These are phyloP conservation scores for Sycophaga agraensis DNA, from an alignment of 1,140 invertebrate species.

Conservation along the genomic window DNA sequence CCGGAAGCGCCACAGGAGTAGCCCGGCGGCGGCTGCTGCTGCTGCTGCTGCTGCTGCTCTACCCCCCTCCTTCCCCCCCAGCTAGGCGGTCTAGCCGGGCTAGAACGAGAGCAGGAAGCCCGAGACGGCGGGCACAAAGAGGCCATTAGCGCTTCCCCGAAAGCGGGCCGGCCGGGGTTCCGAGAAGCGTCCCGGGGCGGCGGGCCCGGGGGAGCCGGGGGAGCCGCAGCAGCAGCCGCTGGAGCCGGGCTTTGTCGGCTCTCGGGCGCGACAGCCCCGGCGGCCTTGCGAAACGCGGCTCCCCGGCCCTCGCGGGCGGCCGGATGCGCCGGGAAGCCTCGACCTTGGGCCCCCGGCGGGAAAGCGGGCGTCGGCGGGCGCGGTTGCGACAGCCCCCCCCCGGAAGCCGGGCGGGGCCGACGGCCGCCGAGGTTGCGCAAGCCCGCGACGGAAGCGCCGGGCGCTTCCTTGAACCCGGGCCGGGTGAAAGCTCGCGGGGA, in stretches of 20 bases:
- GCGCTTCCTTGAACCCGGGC: conserved; percentile 42
- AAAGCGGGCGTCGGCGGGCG: too few species aligned
- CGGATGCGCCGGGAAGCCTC: background rate
- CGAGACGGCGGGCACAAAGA: conserved; percentile 2
- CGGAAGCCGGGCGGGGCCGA: too few species aligned
- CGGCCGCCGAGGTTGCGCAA: background rate
- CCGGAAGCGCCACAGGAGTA: background rate
- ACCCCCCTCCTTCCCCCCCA: background rate
- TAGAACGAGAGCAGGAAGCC: background rate
- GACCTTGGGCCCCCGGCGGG: too few species aligned
- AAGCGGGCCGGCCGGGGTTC: too few species aligned
- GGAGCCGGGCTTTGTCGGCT: too few species aligned
- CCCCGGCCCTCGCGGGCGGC: too few species aligned
- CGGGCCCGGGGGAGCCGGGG: background rate
- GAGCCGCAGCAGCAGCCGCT: background rate
- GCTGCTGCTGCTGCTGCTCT: background rate
- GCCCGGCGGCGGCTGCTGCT: background rate
- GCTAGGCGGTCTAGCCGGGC: too few species aligned
- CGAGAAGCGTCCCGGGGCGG: too few species aligned
- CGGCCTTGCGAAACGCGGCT: too few species aligned
- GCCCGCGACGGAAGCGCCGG: background rate
- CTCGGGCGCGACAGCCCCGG: too few species aligned
- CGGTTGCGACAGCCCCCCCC: too few species aligned
- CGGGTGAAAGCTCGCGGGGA: conserved; percentile 51
- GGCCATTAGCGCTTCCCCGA: conserved; percentile 15